These are phyloP conservation scores for Tyto alba DNA, from an alignment of 2,113 vertebrate genomes.

Conservation along the genomic window DNA sequence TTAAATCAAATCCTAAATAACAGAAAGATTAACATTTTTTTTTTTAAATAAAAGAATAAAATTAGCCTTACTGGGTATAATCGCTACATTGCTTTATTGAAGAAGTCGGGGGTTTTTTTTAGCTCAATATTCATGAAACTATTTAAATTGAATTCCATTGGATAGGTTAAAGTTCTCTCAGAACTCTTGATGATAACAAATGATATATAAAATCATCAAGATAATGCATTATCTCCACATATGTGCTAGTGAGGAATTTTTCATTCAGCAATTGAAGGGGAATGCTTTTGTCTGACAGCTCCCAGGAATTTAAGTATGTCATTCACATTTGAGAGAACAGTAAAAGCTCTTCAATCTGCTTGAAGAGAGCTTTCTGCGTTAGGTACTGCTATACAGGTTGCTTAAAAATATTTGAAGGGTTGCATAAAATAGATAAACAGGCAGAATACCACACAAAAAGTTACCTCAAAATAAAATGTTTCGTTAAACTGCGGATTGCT, in stretches of 20 bases:
- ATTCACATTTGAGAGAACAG: neutral
- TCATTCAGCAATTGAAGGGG: neutral
- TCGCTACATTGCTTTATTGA: neutral
- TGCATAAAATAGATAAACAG: neutral
- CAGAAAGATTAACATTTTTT: neutral
- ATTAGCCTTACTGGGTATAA: neutral
- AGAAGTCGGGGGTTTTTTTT: neutral
- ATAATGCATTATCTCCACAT: neutral
- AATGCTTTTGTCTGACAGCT: neutral
- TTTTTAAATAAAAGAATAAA: neutral
- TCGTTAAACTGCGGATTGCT: conserved; percentile 97
- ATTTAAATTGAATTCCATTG: neutral
- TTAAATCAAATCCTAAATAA: neutral
- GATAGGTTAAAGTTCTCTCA: neutral
- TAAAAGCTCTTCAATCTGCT: neutral
- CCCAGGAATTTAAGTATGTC: neutral
- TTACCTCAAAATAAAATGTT: conserved; percentile 96
- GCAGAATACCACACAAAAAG: conserved; percentile 24
- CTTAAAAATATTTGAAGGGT: neutral
- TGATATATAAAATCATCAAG: neutral
- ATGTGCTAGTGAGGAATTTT: neutral
- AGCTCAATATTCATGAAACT: neutral
- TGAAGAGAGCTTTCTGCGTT: neutral
- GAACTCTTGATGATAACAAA: neutral
- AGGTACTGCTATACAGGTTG: neutral